A percentile compares a stretch with the other conserved stretches of the same genome.
Conservation (phyloP, 2,888 invertebrate species). For the Dasysyrphus tricinctus region DNA sequence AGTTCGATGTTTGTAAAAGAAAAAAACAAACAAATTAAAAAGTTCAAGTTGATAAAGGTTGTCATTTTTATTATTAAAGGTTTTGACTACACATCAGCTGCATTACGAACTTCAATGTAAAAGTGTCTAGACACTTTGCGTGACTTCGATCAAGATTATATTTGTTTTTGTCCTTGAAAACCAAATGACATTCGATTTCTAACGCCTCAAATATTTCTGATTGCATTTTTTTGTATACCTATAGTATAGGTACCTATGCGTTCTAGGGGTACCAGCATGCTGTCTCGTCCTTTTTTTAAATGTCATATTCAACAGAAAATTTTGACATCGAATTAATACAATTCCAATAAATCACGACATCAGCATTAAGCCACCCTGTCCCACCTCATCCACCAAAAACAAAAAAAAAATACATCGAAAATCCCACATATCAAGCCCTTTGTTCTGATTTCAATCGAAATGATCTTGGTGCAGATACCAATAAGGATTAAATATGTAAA, state of each 20-base stretch:
- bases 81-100: not conserved
- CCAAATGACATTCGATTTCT: not conserved
- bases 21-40: constrained; percentile 1
- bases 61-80: not conserved
- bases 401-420: not conserved
- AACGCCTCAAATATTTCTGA: constrained; percentile 24
- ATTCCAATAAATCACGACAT: constrained; percentile 24
- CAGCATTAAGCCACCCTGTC: not conserved
- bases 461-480: constrained; percentile 8
- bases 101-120: not conserved
- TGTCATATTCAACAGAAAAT: constrained; percentile 18
- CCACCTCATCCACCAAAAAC: not conserved
- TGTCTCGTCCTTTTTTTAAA: constrained; percentile 16
- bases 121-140: constrained; percentile 29
- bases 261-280: not conserved
- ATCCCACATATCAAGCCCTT: constrained; percentile 17
- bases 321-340: constrained; percentile 39
- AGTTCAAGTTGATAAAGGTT: not conserved
- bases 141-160: constrained; percentile 13
- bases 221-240: not conserved
- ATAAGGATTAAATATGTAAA: constrained; percentile 57
- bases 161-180: not conserved
- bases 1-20: not conserved
- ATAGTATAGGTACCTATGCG: not conserved
- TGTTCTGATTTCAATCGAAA: constrained; percentile 9